phyloP scores from a whole-genome alignment of 2,113 vertebrate species.

The Laterallus jamaicensis region DNA sequence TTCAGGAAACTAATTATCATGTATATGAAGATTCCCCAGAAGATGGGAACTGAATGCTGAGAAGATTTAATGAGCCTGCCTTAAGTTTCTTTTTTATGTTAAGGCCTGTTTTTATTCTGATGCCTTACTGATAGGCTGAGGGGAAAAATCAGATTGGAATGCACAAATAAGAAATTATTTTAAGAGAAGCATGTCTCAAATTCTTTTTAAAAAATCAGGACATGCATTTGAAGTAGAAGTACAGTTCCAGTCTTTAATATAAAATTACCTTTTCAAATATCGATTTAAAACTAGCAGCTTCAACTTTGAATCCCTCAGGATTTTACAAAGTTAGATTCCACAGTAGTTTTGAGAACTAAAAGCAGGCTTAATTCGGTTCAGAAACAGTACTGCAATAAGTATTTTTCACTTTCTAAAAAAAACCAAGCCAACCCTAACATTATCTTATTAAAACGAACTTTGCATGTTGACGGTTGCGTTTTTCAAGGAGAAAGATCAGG shows the following conservation, averaged over 20 bases:
- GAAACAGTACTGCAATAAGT: background rate
- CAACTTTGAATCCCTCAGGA: background rate
- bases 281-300: background rate
- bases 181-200: background rate
- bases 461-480: slow-evolving; percentile 30
- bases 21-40: slow-evolving; percentile 24
- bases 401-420: background rate
- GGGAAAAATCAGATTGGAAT: background rate
- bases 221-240: background rate
- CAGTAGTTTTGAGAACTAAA: background rate
- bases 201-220: background rate
- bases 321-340: background rate
- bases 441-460: background rate
- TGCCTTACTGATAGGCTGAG: background rate
- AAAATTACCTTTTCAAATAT: background rate
- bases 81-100: slow-evolving; percentile 20
- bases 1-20: slow-evolving; percentile 47
- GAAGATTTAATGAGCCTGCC: slow-evolving; percentile 7
- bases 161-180: background rate
- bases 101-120: background rate
- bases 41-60: slow-evolving; percentile 43
- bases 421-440: rapidly evolving
- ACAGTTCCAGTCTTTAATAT: background rate
- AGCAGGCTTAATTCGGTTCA: background rate
- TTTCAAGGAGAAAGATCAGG: slow-evolving; percentile 24